phyloP scores from a whole-genome alignment of 2,113 vertebrate species.

The Scytalopus superciliaris region DNA sequence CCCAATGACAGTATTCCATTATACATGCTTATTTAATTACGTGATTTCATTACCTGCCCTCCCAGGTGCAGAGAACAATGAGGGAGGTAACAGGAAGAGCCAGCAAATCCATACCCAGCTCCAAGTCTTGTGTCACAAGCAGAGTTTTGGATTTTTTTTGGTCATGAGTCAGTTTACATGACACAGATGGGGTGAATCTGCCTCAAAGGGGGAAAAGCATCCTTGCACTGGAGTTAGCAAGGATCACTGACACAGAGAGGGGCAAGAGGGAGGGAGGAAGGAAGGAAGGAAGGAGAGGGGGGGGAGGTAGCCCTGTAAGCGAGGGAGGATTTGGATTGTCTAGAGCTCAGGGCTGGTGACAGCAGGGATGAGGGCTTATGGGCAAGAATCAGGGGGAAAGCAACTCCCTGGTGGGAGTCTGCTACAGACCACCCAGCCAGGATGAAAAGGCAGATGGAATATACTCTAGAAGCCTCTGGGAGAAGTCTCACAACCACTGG shows the following conservation, averaged over 20 bases:
- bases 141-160: not conserved
- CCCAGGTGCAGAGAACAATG: not conserved
- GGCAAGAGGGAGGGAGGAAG: not conserved
- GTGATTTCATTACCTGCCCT: not conserved
- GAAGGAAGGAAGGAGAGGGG: not conserved
- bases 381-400: not conserved
- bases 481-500: not conserved
- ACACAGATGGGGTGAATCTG: not conserved
- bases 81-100: not conserved
- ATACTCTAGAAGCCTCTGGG: not conserved
- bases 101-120: not conserved
- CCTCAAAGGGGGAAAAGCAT: not conserved
- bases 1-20: not conserved
- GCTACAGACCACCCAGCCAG: not conserved
- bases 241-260: not conserved
- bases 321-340: not conserved
- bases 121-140: not conserved
- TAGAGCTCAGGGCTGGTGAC: too few species aligned
- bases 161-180: not conserved
- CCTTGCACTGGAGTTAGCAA: not conserved
- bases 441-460: not conserved
- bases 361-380: not conserved
- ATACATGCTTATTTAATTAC: not conserved
- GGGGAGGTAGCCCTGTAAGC: not conserved
- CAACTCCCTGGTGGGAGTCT: too few species aligned